Base-by-base conservation (phyloP, 2,113 vertebrate species). In the Falco punctatus region DNA sequence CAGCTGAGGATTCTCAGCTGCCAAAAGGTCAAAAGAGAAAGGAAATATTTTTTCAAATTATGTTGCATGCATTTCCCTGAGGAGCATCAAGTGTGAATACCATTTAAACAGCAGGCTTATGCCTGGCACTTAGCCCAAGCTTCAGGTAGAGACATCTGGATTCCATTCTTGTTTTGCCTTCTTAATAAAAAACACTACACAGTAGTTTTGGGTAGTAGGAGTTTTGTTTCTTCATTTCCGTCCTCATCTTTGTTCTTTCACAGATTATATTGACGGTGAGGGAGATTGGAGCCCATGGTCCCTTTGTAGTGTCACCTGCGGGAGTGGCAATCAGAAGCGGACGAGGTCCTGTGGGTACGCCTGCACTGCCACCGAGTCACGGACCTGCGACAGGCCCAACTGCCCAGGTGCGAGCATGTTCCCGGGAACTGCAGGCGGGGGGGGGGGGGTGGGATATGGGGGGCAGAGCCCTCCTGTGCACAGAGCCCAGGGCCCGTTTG, bases 271-370 rank as follows among this genome's bases (percentile, higher is more conserved):
- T 23, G 99, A 99, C 0, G 99, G 99, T 1, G 99, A 99, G 72
- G 99, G 99, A 13, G 99, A 99, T 97, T 99, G 99, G 99, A 99
- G 99, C 92, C 96, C 97, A 10, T 99, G 99, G 99, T 99, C 99
- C 22, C 95, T 96, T 7, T 99, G 99, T 93, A 99, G 99, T 2
- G 98, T 99, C 92, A 99, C 99, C 92, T 99, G 99, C 28, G 99
- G 99, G 16, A 98, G 99, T 0, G 99, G 99, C 65, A 99, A 93
- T 86, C 99, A 99, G 98, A 99, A 99, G 97, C 98, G 99, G 81
- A 99, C 98, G 4, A 90, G 99, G 80, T 98, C 99, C 21, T 99
- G 99, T 7, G 99, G 99, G 3, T 99, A 99, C 0, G 99, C 99
- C 38, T 99, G 99, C 90, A 99, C 99, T 0, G 99, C 99, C 44